A percentile compares a stretch with the other conserved stretches of the same genome.
Conservation (phyloP, 2,113 vertebrate species). For the Phaethornis superciliosus region DNA sequence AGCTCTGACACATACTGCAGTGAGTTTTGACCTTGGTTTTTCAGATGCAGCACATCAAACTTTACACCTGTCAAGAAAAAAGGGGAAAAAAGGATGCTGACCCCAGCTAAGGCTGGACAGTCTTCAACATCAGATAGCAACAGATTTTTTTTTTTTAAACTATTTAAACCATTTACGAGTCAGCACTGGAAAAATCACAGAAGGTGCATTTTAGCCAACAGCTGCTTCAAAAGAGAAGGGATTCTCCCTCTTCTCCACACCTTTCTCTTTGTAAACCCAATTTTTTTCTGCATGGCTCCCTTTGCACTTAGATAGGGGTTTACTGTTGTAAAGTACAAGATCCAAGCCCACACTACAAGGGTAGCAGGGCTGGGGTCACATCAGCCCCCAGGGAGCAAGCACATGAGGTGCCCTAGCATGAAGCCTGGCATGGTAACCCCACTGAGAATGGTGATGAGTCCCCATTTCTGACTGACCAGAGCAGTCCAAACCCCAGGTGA, state of each 20-base stretch:
- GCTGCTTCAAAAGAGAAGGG: background rate
- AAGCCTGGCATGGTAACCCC: accelerated
- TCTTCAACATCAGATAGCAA: background rate
- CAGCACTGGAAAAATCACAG: background rate
- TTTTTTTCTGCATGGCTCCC: background rate
- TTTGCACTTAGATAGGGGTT: background rate
- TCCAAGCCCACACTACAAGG: background rate
- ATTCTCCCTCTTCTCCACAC: background rate
- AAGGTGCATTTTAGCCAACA: background rate
- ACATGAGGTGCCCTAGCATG: background rate
- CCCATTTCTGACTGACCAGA: background rate
- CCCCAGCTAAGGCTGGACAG: background rate
- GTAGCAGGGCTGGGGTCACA: background rate
- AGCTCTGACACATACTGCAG: background rate
- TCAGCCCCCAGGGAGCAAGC: background rate
- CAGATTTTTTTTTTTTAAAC: background rate
- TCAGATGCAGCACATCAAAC: background rate
- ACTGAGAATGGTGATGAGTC: accelerated
- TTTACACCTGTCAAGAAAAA: background rate
- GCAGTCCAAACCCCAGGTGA: background rate
- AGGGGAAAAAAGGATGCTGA: background rate
- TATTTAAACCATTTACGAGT: background rate
- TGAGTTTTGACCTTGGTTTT: background rate
- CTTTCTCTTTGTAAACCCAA: background rate
- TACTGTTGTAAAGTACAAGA: background rate